A percentile compares a stretch with the other conserved stretches of the same genome.
Conservation (phyloP, 1,140 invertebrate species). For the Polypedilum pembai region DNA sequence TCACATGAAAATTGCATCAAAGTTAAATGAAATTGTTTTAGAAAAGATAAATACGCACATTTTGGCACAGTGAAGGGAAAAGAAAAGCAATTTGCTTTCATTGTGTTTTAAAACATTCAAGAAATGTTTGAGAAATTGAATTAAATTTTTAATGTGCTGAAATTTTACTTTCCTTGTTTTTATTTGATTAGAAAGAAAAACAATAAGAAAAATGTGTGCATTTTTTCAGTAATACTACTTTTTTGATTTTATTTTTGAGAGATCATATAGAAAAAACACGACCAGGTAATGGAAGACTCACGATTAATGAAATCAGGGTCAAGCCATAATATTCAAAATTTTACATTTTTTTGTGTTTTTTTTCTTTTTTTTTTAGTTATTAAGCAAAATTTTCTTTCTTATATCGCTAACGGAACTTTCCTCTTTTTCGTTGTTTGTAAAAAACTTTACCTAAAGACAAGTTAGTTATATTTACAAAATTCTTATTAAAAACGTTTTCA, state of each 20-base stretch:
- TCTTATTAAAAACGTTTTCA: slow-evolving; percentile 2
- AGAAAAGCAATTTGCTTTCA: no score
- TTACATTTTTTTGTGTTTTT: slow-evolving; percentile 13
- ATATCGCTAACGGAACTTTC: not conserved
- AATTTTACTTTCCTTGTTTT: no score
- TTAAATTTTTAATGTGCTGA: no score
- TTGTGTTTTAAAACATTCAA: no score
- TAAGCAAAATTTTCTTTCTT: not conserved
- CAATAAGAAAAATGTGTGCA: no score
- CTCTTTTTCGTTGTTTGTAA: slow-evolving; percentile 14
- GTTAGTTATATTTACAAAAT: slow-evolving; percentile 15
- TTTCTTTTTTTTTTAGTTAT: not conserved
- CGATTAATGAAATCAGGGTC: slow-evolving; percentile 32
- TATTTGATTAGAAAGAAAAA: no score
- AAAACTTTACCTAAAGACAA: slow-evolving; percentile 16
- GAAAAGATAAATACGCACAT: no score
- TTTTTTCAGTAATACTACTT: no score
- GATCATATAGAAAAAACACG: slow-evolving; percentile 26
- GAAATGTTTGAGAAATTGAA: no score
- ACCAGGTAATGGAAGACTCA: slow-evolving; percentile 31
- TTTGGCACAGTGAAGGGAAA: no score
- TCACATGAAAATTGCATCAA: no score
- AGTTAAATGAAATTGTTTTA: no score
- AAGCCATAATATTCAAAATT: slow-evolving; percentile 31
- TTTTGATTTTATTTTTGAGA: not conserved